Base-by-base conservation (phyloP, 2,888 invertebrate species). In the Agrilus cyanescens region DNA sequence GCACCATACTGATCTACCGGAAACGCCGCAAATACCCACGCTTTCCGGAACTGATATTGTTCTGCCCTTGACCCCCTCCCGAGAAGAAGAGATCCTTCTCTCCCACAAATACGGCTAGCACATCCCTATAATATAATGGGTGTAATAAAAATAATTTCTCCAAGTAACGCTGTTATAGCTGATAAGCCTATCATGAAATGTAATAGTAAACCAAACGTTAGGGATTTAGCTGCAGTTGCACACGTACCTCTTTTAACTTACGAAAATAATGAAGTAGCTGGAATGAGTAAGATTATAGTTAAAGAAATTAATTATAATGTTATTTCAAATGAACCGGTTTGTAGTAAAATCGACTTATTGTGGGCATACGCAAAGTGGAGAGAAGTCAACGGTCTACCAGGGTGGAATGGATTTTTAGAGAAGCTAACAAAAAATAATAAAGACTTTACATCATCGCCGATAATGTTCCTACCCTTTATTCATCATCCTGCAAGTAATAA, bases 401-500 rank as follows among this genome's bases (percentile, higher is more conserved):
- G 38, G 29, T 16, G 35, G 25, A 37, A 41, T 37, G 36, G 20
- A 36, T 36, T 41, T 41, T 41, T 36, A 13, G 41, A 37, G 36
- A 36, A 36, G 20, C 25, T 37, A 25, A 37, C 37, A 15, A 41
- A 44, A 32, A 44, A 46, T 39, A 41, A 37, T 38, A 39, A 18
- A 16, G 30, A 40, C 30, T 37, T 37, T 37, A 12, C 37, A 37
- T 16, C 37, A 35, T 35, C 36, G 3, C 4, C 36, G 5, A 6
- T 35, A 15, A 35, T 32, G 32, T 32, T 32, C 3, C 32, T 32
- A 32, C 32, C 47, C 38, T 49, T 49, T 44, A 42, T 47, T 35
- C 33, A 47, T 34, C 40, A 47, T 30, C 44, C 44, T 38, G 40
- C 41, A 8, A 46, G 46, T 44, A 44, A 46, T 32, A 16, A 4